Conservation (phyloP, 2,113 vertebrate genomes). For the Heptranchias perlo region DNA sequence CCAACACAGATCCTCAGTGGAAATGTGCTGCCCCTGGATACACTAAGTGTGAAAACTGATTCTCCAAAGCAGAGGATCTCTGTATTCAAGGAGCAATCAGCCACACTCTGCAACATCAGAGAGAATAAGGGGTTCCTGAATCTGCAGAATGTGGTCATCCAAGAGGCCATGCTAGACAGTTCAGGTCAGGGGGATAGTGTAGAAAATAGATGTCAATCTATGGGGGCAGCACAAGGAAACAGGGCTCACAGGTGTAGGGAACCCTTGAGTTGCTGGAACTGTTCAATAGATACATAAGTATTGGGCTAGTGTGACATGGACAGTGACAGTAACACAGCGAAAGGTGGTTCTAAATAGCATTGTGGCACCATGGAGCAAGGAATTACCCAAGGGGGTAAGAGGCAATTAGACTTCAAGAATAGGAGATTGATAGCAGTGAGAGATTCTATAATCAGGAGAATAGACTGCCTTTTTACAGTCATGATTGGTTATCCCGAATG, state of each 20-base stretch:
- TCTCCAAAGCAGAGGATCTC: not conserved
- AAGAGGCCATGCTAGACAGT: not conserved
- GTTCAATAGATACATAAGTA: not conserved
- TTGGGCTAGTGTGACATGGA: not conserved
- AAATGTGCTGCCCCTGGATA: not conserved
- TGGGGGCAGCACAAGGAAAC: not conserved
- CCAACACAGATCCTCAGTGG: not conserved
- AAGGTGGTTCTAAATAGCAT: not conserved
- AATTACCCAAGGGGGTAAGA: not conserved
- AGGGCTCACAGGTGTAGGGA: not conserved
- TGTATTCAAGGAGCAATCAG: not conserved
- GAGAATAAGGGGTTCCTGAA: not conserved
- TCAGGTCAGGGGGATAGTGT: not conserved
- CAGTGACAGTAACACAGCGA: not conserved
- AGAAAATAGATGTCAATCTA: not conserved
- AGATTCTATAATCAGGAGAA: not conserved
- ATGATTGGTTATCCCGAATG: not conserved
- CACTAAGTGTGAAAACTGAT: not conserved
- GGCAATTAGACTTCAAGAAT: not conserved
- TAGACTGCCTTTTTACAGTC: not conserved
- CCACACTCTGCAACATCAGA: not conserved
- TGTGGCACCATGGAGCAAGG: not conserved
- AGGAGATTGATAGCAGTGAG: not conserved
- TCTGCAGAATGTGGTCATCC: not conserved
- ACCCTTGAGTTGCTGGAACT: not conserved